phyloP scores from a whole-genome alignment of 2,113 vertebrate genomes.

The Mustelus asterias region DNA sequence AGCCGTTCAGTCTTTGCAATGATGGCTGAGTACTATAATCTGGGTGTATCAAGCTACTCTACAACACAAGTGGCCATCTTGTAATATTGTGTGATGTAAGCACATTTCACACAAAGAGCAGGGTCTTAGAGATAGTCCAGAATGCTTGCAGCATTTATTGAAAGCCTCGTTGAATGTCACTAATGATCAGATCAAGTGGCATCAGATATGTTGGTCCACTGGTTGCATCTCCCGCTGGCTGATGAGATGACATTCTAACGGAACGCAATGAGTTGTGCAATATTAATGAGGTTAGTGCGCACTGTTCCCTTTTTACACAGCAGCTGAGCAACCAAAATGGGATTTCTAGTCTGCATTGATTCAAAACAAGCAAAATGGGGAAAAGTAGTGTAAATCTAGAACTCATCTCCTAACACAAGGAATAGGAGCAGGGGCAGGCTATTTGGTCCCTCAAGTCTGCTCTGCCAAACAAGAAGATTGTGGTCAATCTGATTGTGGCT shows the following conservation, averaged over 20 bases:
- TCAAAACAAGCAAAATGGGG: neutral
- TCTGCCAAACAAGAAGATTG: no score
- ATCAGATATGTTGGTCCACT: neutral
- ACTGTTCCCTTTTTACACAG: neutral
- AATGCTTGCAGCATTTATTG: neutral
- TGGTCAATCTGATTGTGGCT: neutral
- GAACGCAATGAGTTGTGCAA: neutral
- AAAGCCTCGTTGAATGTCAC: neutral
- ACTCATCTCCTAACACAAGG: neutral
- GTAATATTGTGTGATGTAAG: neutral
- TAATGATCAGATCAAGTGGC: conserved; percentile 3
- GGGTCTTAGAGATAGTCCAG: neutral
- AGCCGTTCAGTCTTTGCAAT: neutral
- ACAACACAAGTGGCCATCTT: neutral
- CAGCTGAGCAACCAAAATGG: neutral
- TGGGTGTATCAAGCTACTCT: neutral
- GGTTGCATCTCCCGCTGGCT: neutral
- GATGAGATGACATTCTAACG: neutral
- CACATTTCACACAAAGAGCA: neutral
- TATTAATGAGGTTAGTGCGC: neutral
- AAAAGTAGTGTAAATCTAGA: neutral
- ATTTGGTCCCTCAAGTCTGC: neutral
- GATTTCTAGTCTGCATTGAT: neutral
- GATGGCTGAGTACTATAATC: neutral
- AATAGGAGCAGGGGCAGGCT: neutral